phyloP scores from a whole-genome alignment of 2,797 vertebrate species.

The Microctenopoma lineatum region DNA sequence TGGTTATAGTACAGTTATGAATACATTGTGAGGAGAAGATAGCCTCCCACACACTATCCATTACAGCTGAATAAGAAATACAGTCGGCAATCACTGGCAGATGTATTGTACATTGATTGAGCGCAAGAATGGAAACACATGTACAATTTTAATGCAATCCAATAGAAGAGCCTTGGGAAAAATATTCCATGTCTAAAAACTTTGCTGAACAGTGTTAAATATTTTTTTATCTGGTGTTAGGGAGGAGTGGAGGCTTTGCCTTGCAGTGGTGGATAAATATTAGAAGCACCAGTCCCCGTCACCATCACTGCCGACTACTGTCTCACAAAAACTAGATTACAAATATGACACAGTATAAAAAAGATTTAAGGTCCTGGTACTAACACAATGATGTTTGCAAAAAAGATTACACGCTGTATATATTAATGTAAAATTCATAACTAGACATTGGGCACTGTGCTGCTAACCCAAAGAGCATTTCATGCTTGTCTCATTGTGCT shows the following conservation, averaged over 20 bases:
- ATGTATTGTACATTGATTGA: conserved; percentile 24
- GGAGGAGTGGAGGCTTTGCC: conserved; percentile 9
- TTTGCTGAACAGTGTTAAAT: neutral
- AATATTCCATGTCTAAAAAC: conserved; percentile 23
- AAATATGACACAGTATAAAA: neutral
- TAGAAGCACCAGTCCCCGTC: conserved; percentile 14
- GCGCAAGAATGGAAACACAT: conserved; percentile 29
- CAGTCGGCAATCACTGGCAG: conserved; percentile 32
- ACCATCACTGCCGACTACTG: neutral
- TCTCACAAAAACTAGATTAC: neutral
- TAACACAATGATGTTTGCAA: no score
- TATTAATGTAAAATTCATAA: neutral
- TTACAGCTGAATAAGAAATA: conserved; percentile 52
- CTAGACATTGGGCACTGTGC: neutral
- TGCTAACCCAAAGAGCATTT: neutral
- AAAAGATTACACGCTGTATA: no score
- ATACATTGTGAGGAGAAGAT: conserved; percentile 29
- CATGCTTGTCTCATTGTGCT: neutral
- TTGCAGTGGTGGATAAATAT: conserved; percentile 37
- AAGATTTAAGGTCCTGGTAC: no score
- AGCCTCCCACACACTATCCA: conserved; percentile 29
- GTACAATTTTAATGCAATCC: conserved; percentile 25
- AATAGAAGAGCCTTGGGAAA: conserved; percentile 22
- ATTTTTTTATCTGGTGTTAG: conserved; percentile 20
- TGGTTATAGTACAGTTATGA: conserved; percentile 43